phyloP scores from a whole-genome alignment of 2,797 vertebrate genomes.

The Neosilurus hyrtlii region DNA sequence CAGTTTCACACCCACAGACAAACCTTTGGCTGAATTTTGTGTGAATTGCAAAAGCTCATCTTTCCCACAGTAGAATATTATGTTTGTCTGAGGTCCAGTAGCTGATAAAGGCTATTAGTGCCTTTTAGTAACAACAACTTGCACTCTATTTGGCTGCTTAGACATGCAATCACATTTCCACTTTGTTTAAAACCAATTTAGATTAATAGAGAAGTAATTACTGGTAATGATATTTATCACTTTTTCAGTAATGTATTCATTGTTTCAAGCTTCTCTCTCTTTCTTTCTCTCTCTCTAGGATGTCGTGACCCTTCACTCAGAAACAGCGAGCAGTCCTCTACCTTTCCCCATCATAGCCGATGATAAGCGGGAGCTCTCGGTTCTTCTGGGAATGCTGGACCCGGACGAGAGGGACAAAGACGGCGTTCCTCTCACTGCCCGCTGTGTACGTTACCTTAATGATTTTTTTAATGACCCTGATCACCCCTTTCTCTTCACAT shows the following conservation, averaged over 20 bases:
- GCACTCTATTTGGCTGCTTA: neutral
- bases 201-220: neutral
- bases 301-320: conserved; percentile 79
- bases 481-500: neutral
- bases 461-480: neutral
- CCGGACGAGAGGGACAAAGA: conserved; percentile 87
- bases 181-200: neutral
- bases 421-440: conserved; percentile 88
- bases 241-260: neutral
- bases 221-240: neutral
- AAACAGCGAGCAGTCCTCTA: conserved; percentile 64
- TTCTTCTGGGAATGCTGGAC: conserved; percentile 93
- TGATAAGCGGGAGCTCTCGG: conserved; percentile 80
- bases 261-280: neutral
- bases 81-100: conserved; percentile 40
- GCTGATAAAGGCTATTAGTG: conserved; percentile 17
- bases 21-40: conserved; percentile 46
- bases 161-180: neutral
- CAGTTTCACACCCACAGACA: conserved; percentile 27
- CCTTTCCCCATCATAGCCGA: conserved; percentile 97
- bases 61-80: conserved; percentile 47
- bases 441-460: conserved; percentile 80
- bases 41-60: conserved; percentile 32
- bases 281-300: conserved; percentile 71
- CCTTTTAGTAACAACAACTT: neutral